phyloP scores from a whole-genome alignment of 2,797 vertebrate species.

The Acridotheres tristis region DNA sequence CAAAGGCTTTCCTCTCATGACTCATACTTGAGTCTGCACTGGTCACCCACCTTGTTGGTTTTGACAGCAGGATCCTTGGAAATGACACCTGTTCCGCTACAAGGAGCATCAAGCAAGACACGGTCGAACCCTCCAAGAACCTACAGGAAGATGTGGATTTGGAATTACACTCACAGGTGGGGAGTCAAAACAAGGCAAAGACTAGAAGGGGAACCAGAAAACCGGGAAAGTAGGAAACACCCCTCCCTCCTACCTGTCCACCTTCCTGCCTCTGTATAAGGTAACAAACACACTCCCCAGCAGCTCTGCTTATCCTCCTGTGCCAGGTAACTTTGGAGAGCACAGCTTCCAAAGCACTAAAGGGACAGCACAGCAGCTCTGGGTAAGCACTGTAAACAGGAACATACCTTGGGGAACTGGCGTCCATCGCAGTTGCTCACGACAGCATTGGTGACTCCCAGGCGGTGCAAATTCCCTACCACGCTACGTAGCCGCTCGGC shows the following conservation, averaged over 20 bases:
- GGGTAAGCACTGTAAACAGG: not conserved
- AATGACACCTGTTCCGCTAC: slow-evolving; percentile 95
- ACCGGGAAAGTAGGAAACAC: not conserved
- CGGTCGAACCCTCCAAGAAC: slow-evolving; percentile 95
- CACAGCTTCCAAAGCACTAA: not conserved
- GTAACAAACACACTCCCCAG: not conserved
- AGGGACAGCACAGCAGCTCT: not conserved
- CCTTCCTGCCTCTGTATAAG: not conserved
- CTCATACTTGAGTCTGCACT: not conserved
- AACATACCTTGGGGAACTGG: slow-evolving; percentile 90
- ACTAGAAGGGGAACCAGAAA: not conserved
- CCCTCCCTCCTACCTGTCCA: not conserved
- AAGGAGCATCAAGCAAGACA: slow-evolving; percentile 95
- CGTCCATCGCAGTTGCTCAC: slow-evolving; percentile 93
- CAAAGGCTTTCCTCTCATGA: not conserved
- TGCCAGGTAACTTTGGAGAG: not conserved
- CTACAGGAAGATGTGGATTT: slow-evolving; percentile 63
- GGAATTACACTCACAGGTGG: accelerated
- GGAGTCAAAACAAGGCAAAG: not conserved
- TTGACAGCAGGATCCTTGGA: slow-evolving; percentile 97
- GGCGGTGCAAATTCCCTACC: slow-evolving; percentile 94
- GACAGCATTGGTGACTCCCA: slow-evolving; percentile 92
- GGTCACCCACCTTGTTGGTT: slow-evolving; percentile 86
- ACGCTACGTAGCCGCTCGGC: slow-evolving; percentile 90
- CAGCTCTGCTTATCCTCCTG: not conserved